Evolutionary conservation across 23 tunicate genomes (phyloP), one percentile per base, ranked within the genome.

Genomic region (Ciona savignyi): DNA sequence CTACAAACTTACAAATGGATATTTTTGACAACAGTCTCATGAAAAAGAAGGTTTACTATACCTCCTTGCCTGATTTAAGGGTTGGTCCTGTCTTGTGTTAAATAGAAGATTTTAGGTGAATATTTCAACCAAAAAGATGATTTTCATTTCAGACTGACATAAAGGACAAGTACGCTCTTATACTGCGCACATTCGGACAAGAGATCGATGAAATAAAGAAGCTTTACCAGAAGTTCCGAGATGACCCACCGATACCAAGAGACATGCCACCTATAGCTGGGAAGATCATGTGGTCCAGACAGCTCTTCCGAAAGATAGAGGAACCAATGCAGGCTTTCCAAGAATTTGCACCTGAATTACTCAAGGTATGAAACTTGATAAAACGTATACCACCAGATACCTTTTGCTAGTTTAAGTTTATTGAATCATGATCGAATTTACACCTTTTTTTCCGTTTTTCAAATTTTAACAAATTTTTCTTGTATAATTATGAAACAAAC

Each of bases 241-340:
- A 84, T 48, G 99, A 95, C 31, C 99, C 99, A 11, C 81, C 85
- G 21, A 81, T 84, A 34, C 87, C 99, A 9, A 61, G 96, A 24
- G 90, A 88, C 70, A 89, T 95, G 91, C 96, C 99, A 0, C 99
- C 99, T 1, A 85, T 89, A 21, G 77, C 96, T 22, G 96, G 96
- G 28, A 88, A 85, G 71, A 89, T 95, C 23, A 75, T 85, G 85
- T 95, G 99, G 99, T 80, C 99, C 2, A 72, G 98, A 1, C 93
- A 93, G 56, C 85, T 86, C 27, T 93, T 86, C 69, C 75, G 88
- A 31, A 84, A 85, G 80, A 91, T 91, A 0, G 83, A 85, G 61
- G 91, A 85, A 80, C 97, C 97, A 21, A 91, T 91, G 97, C 81
- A 80, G 34, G 83, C 76, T 20, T 91, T 91, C 64, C 68, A 56